phyloP scores from a whole-genome alignment of 2,113 vertebrate species.

The Lipophrys pholis region DNA sequence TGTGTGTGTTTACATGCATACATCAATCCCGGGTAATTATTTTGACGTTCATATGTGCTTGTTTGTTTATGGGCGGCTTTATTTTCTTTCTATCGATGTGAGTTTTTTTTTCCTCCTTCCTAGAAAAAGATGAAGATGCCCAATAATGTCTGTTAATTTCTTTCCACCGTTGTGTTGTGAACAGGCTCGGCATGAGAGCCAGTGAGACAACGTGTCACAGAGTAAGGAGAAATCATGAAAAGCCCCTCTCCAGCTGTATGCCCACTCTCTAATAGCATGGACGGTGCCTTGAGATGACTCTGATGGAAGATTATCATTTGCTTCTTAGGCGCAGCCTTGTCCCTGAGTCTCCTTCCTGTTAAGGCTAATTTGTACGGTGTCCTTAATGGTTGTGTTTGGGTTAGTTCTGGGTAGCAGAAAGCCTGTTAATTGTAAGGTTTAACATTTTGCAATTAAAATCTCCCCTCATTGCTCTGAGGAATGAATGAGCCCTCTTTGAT shows the following conservation, averaged over 20 bases:
- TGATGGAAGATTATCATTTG: slow-evolving; percentile 77
- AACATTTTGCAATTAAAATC: slow-evolving; percentile 98
- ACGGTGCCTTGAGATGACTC: slow-evolving; percentile 66
- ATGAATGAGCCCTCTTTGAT: slow-evolving; percentile 91
- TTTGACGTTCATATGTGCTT: background rate
- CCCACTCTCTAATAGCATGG: slow-evolving; percentile 66
- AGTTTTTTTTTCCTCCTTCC: background rate
- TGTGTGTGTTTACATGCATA: slow-evolving; percentile 20
- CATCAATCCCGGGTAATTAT: slow-evolving; percentile 8
- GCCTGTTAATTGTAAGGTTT: slow-evolving; percentile 96
- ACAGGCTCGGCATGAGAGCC: slow-evolving; percentile 3
- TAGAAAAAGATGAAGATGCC: slow-evolving; percentile 16
- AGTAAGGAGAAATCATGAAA: slow-evolving; percentile 63
- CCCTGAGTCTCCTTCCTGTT: slow-evolving; percentile 53
- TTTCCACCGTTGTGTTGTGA: slow-evolving; percentile 24
- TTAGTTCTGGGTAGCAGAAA: slow-evolving; percentile 90
- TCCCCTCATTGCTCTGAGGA: slow-evolving; percentile 91
- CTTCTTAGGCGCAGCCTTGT: slow-evolving; percentile 69
- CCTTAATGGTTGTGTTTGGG: slow-evolving; percentile 88
- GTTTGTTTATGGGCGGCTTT: background rate
- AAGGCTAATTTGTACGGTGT: slow-evolving; percentile 89
- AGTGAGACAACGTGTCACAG: slow-evolving; percentile 32
- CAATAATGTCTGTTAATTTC: background rate
- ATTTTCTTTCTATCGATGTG: background rate
- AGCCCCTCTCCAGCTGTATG: slow-evolving; percentile 69